A percentile compares a stretch with the other conserved stretches of the same genome.
Evolutionary conservation across 2,113 vertebrate genomes (phyloP).

Genomic region (Mastomys natalensis): DNA sequence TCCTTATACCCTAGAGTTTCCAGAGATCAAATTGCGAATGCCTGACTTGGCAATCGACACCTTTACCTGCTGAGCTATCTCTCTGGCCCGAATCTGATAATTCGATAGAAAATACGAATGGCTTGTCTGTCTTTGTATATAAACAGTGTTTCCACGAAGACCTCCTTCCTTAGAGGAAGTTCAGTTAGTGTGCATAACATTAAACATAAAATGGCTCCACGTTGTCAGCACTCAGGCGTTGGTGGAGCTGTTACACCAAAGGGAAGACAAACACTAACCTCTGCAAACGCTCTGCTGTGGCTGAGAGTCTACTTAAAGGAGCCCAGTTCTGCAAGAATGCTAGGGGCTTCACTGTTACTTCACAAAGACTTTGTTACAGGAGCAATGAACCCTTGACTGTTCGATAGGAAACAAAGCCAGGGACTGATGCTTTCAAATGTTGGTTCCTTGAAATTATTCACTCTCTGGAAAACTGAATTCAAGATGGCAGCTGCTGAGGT

Average conservation of each 20-base stretch:
- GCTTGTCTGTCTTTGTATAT: background rate
- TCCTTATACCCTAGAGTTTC: background rate
- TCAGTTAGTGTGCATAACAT: background rate
- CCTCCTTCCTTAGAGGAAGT: background rate
- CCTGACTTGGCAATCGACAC: background rate
- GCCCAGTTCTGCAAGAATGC: background rate
- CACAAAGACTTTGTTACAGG: background rate
- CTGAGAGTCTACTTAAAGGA: background rate
- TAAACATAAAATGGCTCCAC: background rate
- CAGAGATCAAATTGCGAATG: background rate
- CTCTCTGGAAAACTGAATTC: slow-evolving; percentile 56
- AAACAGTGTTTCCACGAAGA: background rate
- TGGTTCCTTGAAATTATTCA: slow-evolving; percentile 44
- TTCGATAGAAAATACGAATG: background rate
- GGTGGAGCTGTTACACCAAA: background rate
- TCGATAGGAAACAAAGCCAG: slow-evolving; percentile 50
- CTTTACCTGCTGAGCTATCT: background rate
- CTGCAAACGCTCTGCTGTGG: background rate
- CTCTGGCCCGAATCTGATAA: background rate
- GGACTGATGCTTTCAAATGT: slow-evolving; percentile 61
- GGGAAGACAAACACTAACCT: slow-evolving; percentile 18
- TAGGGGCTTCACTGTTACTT: background rate
- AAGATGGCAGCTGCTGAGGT: slow-evolving; percentile 61
- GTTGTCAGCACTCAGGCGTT: background rate
- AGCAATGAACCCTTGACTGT: background rate